A percentile compares a stretch with the other conserved stretches of the same genome.
Evolutionary conservation across 2,888 invertebrate genomes (phyloP).

Genomic region (Conus canariensis): DNA sequence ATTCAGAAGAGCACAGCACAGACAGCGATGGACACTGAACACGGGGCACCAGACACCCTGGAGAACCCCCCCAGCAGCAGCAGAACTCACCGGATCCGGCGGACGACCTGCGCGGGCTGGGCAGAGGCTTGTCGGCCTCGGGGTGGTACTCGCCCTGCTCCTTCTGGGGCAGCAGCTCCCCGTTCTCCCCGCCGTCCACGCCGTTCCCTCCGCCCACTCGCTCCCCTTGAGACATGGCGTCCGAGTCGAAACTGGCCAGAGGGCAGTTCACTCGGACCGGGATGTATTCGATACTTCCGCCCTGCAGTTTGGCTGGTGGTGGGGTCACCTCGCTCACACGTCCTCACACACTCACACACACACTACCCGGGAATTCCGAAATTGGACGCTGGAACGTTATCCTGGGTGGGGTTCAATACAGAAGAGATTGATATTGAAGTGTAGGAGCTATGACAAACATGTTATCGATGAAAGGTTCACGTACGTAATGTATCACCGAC

Average conservation of each 20-base stretch:
- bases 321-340: neutral
- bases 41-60: no score
- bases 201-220: neutral
- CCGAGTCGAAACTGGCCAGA: conserved; percentile 28
- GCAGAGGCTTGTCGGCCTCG: neutral
- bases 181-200: neutral
- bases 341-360: neutral
- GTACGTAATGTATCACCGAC: no score
- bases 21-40: no score
- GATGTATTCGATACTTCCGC: conserved; percentile 25
- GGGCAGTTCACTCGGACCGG: conserved; percentile 21
- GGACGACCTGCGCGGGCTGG: neutral
- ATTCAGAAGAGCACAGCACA: no score
- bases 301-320: conserved; percentile 19
- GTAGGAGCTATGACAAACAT: no score
- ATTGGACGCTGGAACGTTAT: no score
- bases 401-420: no score
- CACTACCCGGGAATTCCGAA: neutral
- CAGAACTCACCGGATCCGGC: neutral
- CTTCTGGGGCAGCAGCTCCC: conserved; percentile 5
- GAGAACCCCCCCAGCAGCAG: no score
- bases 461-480: no score
- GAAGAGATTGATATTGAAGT: no score
- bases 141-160: neutral
- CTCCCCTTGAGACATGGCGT: conserved; percentile 15